Evolutionary conservation across 2,113 vertebrate species (phyloP).

Genomic region (Zootoca vivipara): DNA sequence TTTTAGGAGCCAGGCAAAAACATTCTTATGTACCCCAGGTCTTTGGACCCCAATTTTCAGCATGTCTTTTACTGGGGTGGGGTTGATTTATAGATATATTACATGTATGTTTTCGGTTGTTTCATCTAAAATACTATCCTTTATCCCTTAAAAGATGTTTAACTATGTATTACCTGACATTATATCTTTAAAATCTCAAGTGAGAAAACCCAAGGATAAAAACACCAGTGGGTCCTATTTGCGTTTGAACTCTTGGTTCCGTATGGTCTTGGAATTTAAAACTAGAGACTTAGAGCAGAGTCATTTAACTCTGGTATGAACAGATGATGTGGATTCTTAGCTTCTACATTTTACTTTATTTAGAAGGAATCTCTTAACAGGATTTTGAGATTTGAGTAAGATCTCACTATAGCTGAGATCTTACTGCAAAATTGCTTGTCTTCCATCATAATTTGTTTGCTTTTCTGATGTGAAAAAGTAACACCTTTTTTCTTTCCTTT

Average conservation of each 20-base stretch:
- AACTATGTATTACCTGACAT: constrained; percentile 15
- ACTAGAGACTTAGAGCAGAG: constrained; percentile 43
- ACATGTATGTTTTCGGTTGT: background rate
- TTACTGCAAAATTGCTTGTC: background rate
- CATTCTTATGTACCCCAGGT: too few species aligned
- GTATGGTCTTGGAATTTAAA: constrained; percentile 59
- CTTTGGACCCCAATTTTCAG: background rate
- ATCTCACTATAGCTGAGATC: background rate
- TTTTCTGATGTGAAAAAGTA: constrained; percentile 15
- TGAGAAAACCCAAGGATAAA: constrained; percentile 50
- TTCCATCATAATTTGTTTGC: background rate
- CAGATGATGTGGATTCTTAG: constrained; percentile 14
- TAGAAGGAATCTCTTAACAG: background rate
- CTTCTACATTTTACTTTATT: constrained; percentile 1
- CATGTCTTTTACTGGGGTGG: background rate
- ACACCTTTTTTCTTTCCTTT: constrained; percentile 11
- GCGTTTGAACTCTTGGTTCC: constrained; percentile 54
- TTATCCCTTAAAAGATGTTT: background rate
- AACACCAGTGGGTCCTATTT: constrained; percentile 28
- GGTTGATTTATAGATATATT: too few species aligned
- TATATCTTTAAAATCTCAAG: constrained; percentile 47
- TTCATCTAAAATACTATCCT: background rate
- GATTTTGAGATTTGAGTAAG: background rate
- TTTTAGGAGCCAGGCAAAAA: too few species aligned
- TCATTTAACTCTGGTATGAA: background rate